Evolutionary conservation across 2,888 invertebrate species (phyloP), one percentile per base, ranked within the genome.

Genomic region (Agapostemon virescens): DNA sequence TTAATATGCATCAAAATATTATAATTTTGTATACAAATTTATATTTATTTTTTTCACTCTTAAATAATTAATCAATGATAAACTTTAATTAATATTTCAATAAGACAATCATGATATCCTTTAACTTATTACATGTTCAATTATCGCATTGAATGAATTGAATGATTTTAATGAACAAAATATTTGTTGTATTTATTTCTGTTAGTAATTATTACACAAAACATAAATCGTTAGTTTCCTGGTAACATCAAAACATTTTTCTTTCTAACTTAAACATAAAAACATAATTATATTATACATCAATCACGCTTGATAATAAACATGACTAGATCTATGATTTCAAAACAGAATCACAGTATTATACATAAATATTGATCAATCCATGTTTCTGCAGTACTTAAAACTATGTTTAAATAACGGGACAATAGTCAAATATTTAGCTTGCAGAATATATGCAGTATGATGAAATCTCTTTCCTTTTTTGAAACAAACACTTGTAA

Each of bases 391-490:
- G n/a, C 36, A 66, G 36, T 7, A 45, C 4, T 52, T 38, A 66
- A 55, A 55, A 30, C 11, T n/a, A 69, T 17, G 33, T 30, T 61
- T 33, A 33, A 61, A 33, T 61, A 33, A 33, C 26, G 20, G 64
- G 42, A 23, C 33, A 42, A 20, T 70, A n/a, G 23, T 42, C 13
- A 42, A 64, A 64, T 64, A 40, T 45, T 64, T 68, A 9, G 42
- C 23, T 42, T 64, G 9, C 38, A 9, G 13, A 69, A 45, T 45
- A 69, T 66, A 58, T 15, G 23, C 71, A 9, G 17, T 15, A 71
- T 52, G 67, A 71, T 58, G 70, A 69, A 78, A 78, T 13, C 20
- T 36, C 20, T 30, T 58, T 15, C 15, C 69, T 75, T 30, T 55
- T 70, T 58, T 70, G 20, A 5, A 38, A 30, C 33, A 9, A 23